Evolutionary conservation across 2,888 invertebrate genomes (phyloP), one percentile per base, ranked within the genome.

Genomic region (Palloptera scutellata): DNA sequence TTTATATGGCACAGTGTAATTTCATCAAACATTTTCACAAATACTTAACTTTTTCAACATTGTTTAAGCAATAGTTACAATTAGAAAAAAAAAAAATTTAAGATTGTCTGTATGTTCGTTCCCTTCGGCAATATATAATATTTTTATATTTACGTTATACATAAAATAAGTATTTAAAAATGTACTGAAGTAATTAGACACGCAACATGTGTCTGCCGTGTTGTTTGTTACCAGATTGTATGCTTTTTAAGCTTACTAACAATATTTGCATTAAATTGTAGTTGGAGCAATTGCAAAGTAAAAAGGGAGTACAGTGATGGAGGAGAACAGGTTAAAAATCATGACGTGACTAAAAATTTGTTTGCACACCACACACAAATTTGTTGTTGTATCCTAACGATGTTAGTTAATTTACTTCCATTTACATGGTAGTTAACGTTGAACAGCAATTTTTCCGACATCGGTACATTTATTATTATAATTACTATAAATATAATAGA

Each of bases 341-440:
- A 20, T 64, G 64, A 48, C 64, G 64, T 68, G 68, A 68, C 68
- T 64, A 15, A 57, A 58, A 10, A 52, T 62, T 12, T 30, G 57
- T 67, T 52, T 63, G 58, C 45, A 55, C 58, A 58, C 60, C 63
- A 61, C 52, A 48, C 61, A 52, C 57, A 55, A 70, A 72, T 30
- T 30, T 30, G 30, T 30, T 30, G 30, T 30, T 30, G 30, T 30
- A 30, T 30, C 74, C 74, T 75, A 78, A 78, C 75, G 66, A 74
- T 73, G 72, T 73, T 74, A 72, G 71, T 72, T 75, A 73, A 72
- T 71, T 71, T 72, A 70, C 4, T n/a, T 48, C 4, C 72, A 78
- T 78, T 77, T 76, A 72, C 74, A 75, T 73, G 73, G 72, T 72
- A 70, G 73, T 78, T 76, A 78, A 72, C 77, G 69, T 63, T 66